These are phyloP conservation scores for Gymnobelideus leadbeateri DNA, from an alignment of 2,113 vertebrate genomes.

Conservation along the genomic window DNA sequence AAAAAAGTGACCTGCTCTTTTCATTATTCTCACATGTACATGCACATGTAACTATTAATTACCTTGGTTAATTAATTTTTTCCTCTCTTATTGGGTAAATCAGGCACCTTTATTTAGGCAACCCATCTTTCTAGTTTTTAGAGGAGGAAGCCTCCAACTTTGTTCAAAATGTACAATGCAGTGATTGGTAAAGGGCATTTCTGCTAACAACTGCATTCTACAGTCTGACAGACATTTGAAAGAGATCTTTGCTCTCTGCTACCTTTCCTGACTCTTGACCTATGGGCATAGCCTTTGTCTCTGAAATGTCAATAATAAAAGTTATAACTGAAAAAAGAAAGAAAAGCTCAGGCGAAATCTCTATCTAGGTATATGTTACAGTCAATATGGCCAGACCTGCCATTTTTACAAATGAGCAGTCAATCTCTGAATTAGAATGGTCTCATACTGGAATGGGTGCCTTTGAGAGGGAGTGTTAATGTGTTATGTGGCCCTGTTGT, in stretches of 20 bases:
- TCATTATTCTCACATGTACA: background rate
- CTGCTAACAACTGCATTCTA: slow-evolving; percentile 30
- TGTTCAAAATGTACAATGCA: slow-evolving; percentile 56
- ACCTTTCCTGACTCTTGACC: slow-evolving; percentile 61
- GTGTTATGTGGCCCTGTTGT: background rate
- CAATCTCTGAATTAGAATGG: background rate
- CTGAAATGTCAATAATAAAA: background rate
- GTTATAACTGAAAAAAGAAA: slow-evolving; percentile 25
- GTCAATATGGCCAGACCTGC: background rate
- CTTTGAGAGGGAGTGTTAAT: background rate
- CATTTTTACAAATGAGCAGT: background rate
- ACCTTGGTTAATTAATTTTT: background rate
- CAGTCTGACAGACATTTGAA: slow-evolving; percentile 59
- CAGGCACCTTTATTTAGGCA: slow-evolving; percentile 21
- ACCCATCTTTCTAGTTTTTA: slow-evolving; percentile 22
- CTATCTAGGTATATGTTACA: slow-evolving; percentile 46
- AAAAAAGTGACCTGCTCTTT: background rate
- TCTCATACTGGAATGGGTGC: background rate
- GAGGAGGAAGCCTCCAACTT: background rate
- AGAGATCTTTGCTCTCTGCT: slow-evolving; percentile 44
- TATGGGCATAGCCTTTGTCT: slow-evolving; percentile 16
- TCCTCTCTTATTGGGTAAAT: background rate
- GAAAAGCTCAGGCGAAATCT: slow-evolving; percentile 59
- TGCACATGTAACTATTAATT: background rate
- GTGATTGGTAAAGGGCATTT: slow-evolving; percentile 56